phyloP scores from a whole-genome alignment of 2,797 vertebrate species.

The Alfaro cultratus region DNA sequence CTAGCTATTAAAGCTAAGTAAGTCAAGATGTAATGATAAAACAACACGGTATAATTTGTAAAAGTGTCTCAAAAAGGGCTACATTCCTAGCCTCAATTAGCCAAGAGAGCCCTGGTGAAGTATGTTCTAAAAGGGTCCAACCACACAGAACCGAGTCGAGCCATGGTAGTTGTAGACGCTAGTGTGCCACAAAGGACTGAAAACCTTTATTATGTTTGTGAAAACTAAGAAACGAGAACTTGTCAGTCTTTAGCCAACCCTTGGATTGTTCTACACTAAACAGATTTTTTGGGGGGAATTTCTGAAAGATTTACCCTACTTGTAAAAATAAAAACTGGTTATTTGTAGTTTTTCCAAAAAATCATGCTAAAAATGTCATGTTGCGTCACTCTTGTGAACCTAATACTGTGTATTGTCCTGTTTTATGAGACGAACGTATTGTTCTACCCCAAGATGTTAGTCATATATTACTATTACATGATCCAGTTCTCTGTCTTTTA shows the following conservation, averaged over 20 bases:
- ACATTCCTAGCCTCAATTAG: too few species aligned
- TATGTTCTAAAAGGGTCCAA: too few species aligned
- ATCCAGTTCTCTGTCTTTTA: neutral
- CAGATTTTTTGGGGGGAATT: neutral
- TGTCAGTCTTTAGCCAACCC: neutral
- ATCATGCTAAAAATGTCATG: neutral
- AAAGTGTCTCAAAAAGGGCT: neutral
- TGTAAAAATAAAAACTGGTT: neutral
- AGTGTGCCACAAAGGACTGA: neutral
- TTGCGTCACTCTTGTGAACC: neutral
- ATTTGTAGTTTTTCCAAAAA: neutral
- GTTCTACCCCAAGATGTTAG: neutral
- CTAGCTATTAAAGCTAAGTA: neutral
- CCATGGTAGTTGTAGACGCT: too few species aligned
- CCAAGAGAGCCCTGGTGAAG: too few species aligned
- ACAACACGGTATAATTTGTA: neutral
- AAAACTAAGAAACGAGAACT: neutral
- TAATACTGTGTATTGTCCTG: neutral
- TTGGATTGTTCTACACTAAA: neutral
- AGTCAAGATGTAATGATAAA: neutral
- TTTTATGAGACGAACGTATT: neutral
- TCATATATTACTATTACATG: neutral
- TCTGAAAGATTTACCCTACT: neutral
- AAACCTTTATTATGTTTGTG: neutral
- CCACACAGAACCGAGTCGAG: too few species aligned